Evolutionary conservation across 1,140 invertebrate genomes (phyloP).

Genomic region (Temnothorax nylanderi): DNA sequence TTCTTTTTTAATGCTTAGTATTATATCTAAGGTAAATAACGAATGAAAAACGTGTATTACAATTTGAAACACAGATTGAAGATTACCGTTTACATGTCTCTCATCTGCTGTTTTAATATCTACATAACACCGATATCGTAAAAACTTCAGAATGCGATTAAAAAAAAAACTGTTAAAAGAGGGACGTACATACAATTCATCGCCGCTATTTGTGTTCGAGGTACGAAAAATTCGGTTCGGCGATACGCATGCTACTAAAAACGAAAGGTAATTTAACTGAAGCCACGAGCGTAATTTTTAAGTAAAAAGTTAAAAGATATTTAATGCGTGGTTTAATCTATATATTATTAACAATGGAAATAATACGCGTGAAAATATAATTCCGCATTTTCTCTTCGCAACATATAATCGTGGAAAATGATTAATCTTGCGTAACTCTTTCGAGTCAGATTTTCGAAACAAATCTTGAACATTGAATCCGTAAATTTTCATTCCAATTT

Average conservation of each 20-base stretch:
- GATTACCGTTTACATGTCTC: background rate
- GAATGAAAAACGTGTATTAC: background rate
- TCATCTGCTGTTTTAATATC: constrained; percentile 41
- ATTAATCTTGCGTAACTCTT: constrained; percentile 33
- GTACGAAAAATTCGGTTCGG: background rate
- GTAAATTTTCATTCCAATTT: constrained; percentile 18
- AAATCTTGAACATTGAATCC: background rate
- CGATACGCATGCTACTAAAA: background rate
- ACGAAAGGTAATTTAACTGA: constrained; percentile 17
- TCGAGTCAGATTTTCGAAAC: background rate
- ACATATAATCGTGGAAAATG: background rate
- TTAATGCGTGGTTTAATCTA: constrained; percentile 38
- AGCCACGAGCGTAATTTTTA: background rate
- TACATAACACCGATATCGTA: background rate
- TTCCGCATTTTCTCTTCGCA: constrained; percentile 8
- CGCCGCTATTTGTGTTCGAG: background rate
- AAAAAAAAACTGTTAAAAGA: background rate
- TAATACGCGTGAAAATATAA: constrained; percentile 8
- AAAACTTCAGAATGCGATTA: background rate
- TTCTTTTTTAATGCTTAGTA: background rate
- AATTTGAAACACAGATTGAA: background rate
- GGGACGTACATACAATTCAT: background rate
- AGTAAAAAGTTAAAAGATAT: constrained; percentile 25
- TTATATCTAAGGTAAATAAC: background rate
- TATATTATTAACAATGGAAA: constrained; percentile 34